Base-by-base conservation (phyloP, 1,140 invertebrate genomes). In the Grapholita molesta region DNA sequence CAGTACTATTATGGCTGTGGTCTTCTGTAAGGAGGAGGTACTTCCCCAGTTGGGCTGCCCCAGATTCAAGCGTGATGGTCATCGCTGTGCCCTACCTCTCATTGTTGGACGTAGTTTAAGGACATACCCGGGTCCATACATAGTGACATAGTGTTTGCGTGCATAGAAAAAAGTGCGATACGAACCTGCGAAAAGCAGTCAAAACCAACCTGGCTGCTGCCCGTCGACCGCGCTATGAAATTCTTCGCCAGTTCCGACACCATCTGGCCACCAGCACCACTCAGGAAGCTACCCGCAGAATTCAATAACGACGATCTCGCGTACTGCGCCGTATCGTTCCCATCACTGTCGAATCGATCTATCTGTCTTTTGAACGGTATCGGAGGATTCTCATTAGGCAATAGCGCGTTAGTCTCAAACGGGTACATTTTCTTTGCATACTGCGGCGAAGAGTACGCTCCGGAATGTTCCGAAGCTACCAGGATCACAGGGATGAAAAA, bases 221-320 rank as follows among this genome's bases (percentile, higher is more conserved):
- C 93, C 0, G 94, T 92, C 0, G 95, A 95, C 74, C 94, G 93
- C 68, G 94, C 93, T 5, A 96, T 86, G 66, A 95, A 86, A 80
- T 95, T 94, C 76, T 94, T 95, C 11, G 94, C 94, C 77, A 96
- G 92, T 70, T 94, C 92, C 0, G 93, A 91, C 71, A 95, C 82
- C 69, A 95, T 93, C 71, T 94, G 92, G 3, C 93, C 93, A 21
- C 93, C 91, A 0, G 93, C 90, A 38, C 91, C 90, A 55, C 86
- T 87, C 1, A 94, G 75, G 68, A 94, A 92, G 64, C 85, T 89
- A 11, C 93, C 89, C 2, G 93, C 93, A 0, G 85, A 83, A 2
- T 93, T 86, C 38, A 94, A 76, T 70, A 93, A 92, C 7, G 89
- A 84, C 0, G 92, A 78, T 5, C 92, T 81, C 12, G 80, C 90